phyloP scores from a whole-genome alignment of 2,888 invertebrate species.

The Chironomus riparius region DNA sequence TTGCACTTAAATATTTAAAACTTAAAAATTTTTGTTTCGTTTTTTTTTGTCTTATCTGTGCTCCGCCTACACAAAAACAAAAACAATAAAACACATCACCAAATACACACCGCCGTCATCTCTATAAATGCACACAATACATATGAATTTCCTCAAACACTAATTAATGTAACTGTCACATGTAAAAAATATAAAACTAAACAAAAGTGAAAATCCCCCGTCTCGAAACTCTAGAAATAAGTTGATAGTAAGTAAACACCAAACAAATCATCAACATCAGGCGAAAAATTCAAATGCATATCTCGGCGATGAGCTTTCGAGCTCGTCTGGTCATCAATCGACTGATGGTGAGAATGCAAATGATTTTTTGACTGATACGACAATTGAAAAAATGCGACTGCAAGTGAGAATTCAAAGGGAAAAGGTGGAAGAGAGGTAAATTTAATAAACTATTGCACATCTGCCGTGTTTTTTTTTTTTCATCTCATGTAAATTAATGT shows the following conservation, averaged over 20 bases:
- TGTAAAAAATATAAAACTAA: background rate
- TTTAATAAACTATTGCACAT: slow-evolving; percentile 29
- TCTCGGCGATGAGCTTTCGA: background rate
- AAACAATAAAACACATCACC: background rate
- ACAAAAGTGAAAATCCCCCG: background rate
- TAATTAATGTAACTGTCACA: background rate
- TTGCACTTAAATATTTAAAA: no score
- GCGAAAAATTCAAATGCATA: background rate
- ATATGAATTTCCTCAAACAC: background rate
- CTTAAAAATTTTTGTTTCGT: no score
- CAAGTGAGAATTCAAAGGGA: slow-evolving; percentile 69
- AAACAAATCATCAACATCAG: slow-evolving; percentile 13
- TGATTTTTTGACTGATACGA: slow-evolving; percentile 69
- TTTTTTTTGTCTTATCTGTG: background rate
- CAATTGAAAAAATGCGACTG: slow-evolving; percentile 70
- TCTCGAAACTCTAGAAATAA: slow-evolving; percentile 26
- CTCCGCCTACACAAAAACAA: background rate
- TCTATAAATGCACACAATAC: background rate
- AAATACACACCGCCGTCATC: background rate
- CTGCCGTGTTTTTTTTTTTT: background rate
- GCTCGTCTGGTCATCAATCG: slow-evolving; percentile 3
- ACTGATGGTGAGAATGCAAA: slow-evolving; percentile 34
- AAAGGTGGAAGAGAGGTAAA: slow-evolving; percentile 74
- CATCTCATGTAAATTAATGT: background rate
- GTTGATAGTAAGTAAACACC: slow-evolving; percentile 27